Evolutionary conservation across 2,113 vertebrate genomes (phyloP), one percentile per base, ranked within the genome.

Genomic region (Rhombomys opimus): DNA sequence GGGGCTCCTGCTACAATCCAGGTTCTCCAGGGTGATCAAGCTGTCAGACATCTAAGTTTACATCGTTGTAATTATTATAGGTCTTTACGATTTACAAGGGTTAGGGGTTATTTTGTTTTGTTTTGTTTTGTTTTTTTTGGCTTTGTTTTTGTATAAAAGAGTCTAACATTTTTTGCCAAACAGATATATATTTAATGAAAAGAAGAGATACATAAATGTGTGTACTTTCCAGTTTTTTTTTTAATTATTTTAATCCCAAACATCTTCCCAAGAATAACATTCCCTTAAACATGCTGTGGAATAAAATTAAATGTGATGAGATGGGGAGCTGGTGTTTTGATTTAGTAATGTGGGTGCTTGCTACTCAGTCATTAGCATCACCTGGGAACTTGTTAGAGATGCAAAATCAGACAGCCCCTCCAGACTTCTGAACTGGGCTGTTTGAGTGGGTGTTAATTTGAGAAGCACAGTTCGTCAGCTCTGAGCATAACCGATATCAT

Each of bases 171-270:
- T 98, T 98, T 98, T 98, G 98, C 98, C 98, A 98, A 98, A 98
- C 98, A 98, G 97, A 98, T 98, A 98, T 98, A 98, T 99, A 99
- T 99, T 99, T 99, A 98, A 99, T 98, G 98, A 98, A 98, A 97
- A 98, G 95, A 97, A 98, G 96, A 98, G 97, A 98, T 97, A 97
- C 98, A 97, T 98, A 96, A 96, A 97, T 97, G 95, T 98, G 96
- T 98, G 97, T 98, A 98, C 91, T 98, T 98, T 97, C 76, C 95
- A 97, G 94, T 96, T 97, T 98, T 98, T 98, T 98, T 98, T 98
- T 98, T 97, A 96, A 98, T 98, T 97, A 98, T 98, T 98, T 98
- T 97, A 98, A 96, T 98, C 97, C 97, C 96, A 90, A 98, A 97
- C 97, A 96, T 98, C 97, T 97, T 97, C 98, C 97, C 73, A 95